Base-by-base conservation (phyloP, 30 jellyfish, hydroid and myxozoan genomes). In the Aurelia aurita complex sp. Pacific region DNA sequence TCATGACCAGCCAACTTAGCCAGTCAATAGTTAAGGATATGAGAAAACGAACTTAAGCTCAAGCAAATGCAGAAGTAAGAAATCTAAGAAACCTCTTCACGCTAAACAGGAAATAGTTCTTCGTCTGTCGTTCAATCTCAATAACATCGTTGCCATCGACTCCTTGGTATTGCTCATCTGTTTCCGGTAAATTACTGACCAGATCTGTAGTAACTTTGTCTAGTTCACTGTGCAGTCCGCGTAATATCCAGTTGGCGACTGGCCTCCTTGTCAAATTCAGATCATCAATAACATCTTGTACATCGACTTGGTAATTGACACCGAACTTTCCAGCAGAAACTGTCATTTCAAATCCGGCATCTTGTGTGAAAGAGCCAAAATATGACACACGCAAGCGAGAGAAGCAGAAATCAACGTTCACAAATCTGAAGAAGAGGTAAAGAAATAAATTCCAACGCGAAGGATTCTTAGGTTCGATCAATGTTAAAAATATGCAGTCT, bases 301-400 rank as follows among this genome's bases (percentile, higher is more conserved):
- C 88, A 71, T 64, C 79, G 32, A 94, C 99, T 69, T 94, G 98
- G 71, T 89, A 94, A 67, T 85, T 96, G 78, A 84, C 86, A 23
- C 98, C 89, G n/a, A 94, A 43, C 35, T 74, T 67, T 23, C 99
- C 99, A 5, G 96, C 65, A 12, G 94, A 75, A 14, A 86, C 86
- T 14, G 52, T 59, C 86, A 85, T 81, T 79, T 89, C 96, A 53
- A 89, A 80, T 78, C 99, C 99, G 33, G 94, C 89, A 2, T 94
- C 99, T 70, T 88, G 91, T 36, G 97, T 84, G 74, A 94, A 94
- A n/a, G 99, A 94, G 46, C 99, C 99, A 90, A 92, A 94, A 73
- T 94, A 94, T 66, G 78, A 85, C 18, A 85, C 97, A 35, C 89
- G 80, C 66, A 94, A 73, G n/a, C 94, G 90, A 23, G 97, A 93